Evolutionary conservation across 2,113 vertebrate species (phyloP), one percentile per base, ranked within the genome.

Genomic region (Labeo rohita): DNA sequence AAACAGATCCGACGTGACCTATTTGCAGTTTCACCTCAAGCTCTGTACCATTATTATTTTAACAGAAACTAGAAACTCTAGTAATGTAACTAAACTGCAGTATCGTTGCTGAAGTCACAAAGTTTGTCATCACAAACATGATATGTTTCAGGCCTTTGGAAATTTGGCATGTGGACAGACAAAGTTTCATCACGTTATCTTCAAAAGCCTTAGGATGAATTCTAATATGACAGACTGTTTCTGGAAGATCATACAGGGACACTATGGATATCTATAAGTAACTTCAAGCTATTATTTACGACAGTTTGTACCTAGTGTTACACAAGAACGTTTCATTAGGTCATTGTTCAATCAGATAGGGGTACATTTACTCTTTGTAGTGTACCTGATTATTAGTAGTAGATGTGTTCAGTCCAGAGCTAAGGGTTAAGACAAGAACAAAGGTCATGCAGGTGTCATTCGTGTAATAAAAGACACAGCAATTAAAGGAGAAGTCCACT

Each of bases 11-110:
- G 13, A 77, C 1, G 7, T 65, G 78, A 61, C 78, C 78, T 80
- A 66, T 81, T 81, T 81, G 50, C 8, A 65, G 13, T 18, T 66
- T 49, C 2, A 81, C 61, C 61, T 66, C 23, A 36, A 81, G 79
- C 43, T 45, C 36, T 80, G 3, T 81, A 45, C 12, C 13, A 28
- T 72, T 43, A n/a, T 73, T 34, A 9, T 49, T 66, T 49, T 50
- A 34, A 34, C 15, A 21, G 59, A 65, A 65, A 81, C 59, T 66
- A 49, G 61, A 81, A 80, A 65, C 43, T 47, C n/a, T 74, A 34
- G 39, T 50, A 76, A 4, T 43, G 54, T 79, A 61, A 79, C 52
- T 61, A 61, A 45, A 79, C 54, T 13, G 36, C 18, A 45, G 52
- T 79, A n/a, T 43, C 0, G 34, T 6, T 39, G 52, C 18, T 79